Conservation (phyloP, 2,113 vertebrate genomes). For the Colistium nudipinnis region DNA sequence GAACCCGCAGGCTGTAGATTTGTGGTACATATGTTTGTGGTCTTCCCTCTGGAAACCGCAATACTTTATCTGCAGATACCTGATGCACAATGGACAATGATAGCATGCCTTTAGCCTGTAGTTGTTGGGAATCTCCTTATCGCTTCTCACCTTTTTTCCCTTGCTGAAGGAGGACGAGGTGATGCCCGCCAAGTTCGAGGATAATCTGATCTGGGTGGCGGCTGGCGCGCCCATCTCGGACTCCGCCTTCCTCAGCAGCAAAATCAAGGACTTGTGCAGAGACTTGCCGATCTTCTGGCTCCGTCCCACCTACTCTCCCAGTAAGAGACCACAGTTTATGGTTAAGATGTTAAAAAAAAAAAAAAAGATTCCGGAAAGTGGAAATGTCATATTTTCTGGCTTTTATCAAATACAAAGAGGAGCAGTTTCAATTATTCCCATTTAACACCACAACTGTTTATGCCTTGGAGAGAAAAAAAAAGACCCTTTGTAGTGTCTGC, state of each 20-base stretch:
- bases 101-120: not conserved
- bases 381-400: not conserved
- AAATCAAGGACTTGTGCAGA: conserved; percentile 89
- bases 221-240: conserved; percentile 86
- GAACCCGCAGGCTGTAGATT: conserved; percentile 59
- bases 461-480: conserved; percentile 40
- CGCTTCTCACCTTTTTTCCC: not conserved
- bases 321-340: conserved; percentile 67
- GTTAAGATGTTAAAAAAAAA: not conserved
- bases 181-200: conserved; percentile 91
- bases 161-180: conserved; percentile 80
- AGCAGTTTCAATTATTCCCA: conserved; percentile 37
- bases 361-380: not conserved
- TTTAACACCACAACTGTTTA: conserved; percentile 47
- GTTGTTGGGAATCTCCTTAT: not conserved
- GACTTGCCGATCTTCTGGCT: conserved; percentile 95
- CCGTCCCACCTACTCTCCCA: conserved; percentile 87
- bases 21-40: conserved; percentile 44
- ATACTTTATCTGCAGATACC: conserved; percentile 56
- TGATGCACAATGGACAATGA: conserved; percentile 24
- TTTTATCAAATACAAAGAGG: conserved; percentile 24
- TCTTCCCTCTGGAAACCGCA: conserved; percentile 50
- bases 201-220: conserved; percentile 92
- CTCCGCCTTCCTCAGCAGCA: conserved; percentile 88
- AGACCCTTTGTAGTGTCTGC: conserved; percentile 48